Evolutionary conservation across 2,888 invertebrate genomes (phyloP).

Genomic region (Meteorus colon): DNA sequence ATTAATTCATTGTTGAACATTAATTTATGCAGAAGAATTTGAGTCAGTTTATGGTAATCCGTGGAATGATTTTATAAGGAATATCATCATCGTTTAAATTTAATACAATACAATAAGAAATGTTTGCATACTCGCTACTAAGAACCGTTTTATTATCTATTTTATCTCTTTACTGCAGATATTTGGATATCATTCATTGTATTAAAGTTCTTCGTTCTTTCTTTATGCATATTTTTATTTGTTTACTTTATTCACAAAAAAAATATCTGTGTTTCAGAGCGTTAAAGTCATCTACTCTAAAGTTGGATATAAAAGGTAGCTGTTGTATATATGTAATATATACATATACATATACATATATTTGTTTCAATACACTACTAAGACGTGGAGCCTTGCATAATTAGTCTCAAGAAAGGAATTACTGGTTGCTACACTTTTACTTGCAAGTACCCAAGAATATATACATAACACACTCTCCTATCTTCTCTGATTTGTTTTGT

Average conservation of each 20-base stretch:
- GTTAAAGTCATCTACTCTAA: constrained; percentile 1
- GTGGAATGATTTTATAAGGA: too few relatives aligned
- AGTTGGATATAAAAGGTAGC: neutral
- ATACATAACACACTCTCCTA: constrained; percentile 20
- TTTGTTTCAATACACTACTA: constrained; percentile 27
- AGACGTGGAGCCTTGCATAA: constrained; percentile 49
- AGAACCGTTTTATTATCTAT: too few relatives aligned
- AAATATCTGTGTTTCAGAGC: neutral
- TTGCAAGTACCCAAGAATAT: neutral
- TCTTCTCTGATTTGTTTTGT: constrained; percentile 29
- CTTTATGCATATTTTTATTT: neutral
- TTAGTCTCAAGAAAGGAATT: constrained; percentile 52
- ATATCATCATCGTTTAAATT: too few relatives aligned
- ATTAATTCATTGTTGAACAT: too few relatives aligned
- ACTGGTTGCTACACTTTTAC: constrained; percentile 50
- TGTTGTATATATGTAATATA: neutral
- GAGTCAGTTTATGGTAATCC: too few relatives aligned
- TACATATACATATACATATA: neutral
- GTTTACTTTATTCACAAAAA: neutral
- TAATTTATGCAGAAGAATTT: too few relatives aligned
- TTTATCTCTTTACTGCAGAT: too few relatives aligned
- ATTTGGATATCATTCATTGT: too few relatives aligned
- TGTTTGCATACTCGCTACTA: too few relatives aligned
- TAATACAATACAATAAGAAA: too few relatives aligned
- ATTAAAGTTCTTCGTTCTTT: too few relatives aligned